Evolutionary conservation across 2,888 invertebrate species (phyloP).

Genomic region (Criorhina ranunculi): DNA sequence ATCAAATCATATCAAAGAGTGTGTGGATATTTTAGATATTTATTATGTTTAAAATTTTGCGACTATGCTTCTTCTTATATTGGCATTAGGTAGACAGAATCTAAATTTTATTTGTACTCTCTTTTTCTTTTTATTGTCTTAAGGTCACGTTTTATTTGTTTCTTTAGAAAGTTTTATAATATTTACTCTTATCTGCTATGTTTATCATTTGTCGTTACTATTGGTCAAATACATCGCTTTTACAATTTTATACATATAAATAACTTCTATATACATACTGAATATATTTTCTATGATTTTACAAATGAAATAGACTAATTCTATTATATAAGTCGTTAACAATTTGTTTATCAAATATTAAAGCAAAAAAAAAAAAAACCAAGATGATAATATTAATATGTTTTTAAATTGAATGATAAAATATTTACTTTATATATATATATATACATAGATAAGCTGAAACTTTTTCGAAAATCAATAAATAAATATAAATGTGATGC

Average conservation of each 20-base stretch:
- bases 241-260: conserved; percentile 30
- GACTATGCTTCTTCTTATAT: conserved; percentile 36
- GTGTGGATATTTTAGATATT: conserved; percentile 36
- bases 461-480: conserved; percentile 43
- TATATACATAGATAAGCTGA: conserved; percentile 54
- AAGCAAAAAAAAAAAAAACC: neutral
- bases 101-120: conserved; percentile 44
- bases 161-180: conserved; percentile 39
- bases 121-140: conserved; percentile 23
- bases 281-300: conserved; percentile 70
- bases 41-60: conserved; percentile 45
- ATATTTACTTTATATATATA: conserved; percentile 49
- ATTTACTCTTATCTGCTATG: conserved; percentile 1
- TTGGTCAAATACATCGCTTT: conserved; percentile 16
- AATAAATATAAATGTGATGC: conserved; percentile 67
- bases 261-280: conserved; percentile 25
- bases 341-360: conserved; percentile 42
- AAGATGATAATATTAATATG: conserved; percentile 51
- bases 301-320: conserved; percentile 46
- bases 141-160: conserved; percentile 17
- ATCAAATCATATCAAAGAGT: conserved; percentile 67
- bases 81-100: conserved; percentile 42
- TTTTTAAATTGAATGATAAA: conserved; percentile 46
- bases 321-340: conserved; percentile 35
- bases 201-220: conserved; percentile 6